Evolutionary conservation across 2,113 vertebrate species (phyloP).

Genomic region (Phalacrocorax brasilianus): DNA sequence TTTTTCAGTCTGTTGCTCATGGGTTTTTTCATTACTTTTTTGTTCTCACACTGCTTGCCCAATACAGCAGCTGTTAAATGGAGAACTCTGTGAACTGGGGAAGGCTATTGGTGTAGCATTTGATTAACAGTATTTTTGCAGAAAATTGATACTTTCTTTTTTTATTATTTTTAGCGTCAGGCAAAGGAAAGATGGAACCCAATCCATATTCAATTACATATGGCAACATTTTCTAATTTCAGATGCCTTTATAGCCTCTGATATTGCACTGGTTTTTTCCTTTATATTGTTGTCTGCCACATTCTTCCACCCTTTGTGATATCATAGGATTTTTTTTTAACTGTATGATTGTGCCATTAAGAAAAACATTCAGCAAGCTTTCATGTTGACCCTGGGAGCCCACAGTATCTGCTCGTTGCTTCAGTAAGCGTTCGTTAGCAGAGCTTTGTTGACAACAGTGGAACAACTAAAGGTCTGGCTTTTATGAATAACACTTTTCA

Average conservation of each 20-base stretch:
- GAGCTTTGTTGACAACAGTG: background rate
- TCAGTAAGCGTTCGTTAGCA: background rate
- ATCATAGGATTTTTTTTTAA: background rate
- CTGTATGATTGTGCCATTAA: background rate
- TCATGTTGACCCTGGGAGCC: background rate
- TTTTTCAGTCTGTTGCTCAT: slow-evolving; percentile 35
- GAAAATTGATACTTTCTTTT: background rate
- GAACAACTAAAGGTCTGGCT: background rate
- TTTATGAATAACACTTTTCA: background rate
- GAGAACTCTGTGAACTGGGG: background rate
- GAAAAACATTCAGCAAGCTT: background rate
- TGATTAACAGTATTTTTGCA: slow-evolving; percentile 11
- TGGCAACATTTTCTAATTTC: background rate
- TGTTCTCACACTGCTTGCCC: slow-evolving; percentile 38
- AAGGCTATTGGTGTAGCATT: background rate
- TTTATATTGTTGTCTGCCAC: background rate
- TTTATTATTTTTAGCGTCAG: slow-evolving; percentile 8
- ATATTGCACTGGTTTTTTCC: background rate
- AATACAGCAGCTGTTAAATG: slow-evolving; percentile 38
- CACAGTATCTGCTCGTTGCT: background rate
- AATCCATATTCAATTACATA: background rate
- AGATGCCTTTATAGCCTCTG: background rate
- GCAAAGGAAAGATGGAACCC: background rate
- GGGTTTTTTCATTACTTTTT: background rate
- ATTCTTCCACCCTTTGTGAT: background rate